Percentiles rank a stretch among this genome's conserved stretches.
Conservation (phyloP, 2,888 invertebrate species). For the Rapana venosa region DNA sequence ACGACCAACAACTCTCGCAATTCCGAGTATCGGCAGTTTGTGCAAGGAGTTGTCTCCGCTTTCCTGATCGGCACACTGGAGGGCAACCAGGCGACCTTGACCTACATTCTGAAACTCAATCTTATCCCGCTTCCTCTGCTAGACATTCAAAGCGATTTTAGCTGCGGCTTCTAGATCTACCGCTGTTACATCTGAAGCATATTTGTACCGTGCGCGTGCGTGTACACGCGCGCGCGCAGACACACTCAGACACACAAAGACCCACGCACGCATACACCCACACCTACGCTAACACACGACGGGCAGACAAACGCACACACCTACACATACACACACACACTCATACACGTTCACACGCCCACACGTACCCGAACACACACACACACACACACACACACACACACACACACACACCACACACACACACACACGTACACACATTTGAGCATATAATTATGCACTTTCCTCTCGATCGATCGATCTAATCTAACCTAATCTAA, state of each 20-base stretch:
- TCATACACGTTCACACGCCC: no score
- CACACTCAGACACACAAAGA: not conserved
- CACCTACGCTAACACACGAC: not conserved
- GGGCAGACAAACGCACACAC: not conserved
- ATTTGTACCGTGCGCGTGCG: not conserved
- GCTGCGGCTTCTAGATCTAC: constrained; percentile 48
- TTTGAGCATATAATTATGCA: no score
- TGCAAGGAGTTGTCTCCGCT: constrained; percentile 57
- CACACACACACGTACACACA: no score
- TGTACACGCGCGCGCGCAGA: not conserved
- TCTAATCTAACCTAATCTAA: no score
- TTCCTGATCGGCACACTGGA: constrained; percentile 58
- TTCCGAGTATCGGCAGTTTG: constrained; percentile 54
- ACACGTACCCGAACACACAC: no score
- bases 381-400: no score
- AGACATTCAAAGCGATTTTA: constrained; percentile 52
- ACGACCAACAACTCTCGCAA: constrained; percentile 54
- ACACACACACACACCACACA: no score
- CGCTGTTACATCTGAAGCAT: not conserved
- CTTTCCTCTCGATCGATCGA: no score
- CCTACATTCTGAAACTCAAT: constrained; percentile 50
- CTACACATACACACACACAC: not conserved
- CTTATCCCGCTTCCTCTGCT: constrained; percentile 51
- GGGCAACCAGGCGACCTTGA: constrained; percentile 51
- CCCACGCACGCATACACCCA: not conserved